These are phyloP conservation scores for Limosa lapponica DNA, from an alignment of 2,797 vertebrate species.

Conservation along the genomic window DNA sequence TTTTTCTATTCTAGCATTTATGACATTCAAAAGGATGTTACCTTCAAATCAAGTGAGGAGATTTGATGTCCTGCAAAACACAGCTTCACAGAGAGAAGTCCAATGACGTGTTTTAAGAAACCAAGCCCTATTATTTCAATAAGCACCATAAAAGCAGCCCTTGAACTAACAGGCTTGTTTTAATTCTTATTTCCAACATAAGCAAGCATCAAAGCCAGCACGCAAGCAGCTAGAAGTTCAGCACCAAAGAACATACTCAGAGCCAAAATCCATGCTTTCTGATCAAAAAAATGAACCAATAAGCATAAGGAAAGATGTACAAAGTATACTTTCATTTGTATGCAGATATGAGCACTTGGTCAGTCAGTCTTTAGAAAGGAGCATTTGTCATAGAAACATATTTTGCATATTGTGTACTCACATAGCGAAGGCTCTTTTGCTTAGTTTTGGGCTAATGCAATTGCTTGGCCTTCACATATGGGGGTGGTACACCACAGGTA, in stretches of 20 bases:
- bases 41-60: neutral
- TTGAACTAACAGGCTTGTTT: neutral
- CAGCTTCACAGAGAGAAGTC: neutral
- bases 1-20: neutral
- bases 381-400: accelerated
- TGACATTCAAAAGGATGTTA: accelerated
- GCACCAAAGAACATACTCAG: neutral
- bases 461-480: neutral
- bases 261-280: neutral
- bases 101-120: neutral
- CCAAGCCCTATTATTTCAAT: neutral
- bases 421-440: neutral
- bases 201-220: neutral
- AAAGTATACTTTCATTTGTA: too few relatives aligned
- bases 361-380: neutral
- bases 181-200: neutral
- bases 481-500: neutral
- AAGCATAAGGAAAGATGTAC: neutral
- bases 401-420: accelerated
- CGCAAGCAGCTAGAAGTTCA: neutral
- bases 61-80: accelerated
- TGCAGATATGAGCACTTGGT: neutral
- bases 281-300: neutral
- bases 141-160: neutral
- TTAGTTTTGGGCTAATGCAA: neutral